Conservation (phyloP, 1,140 invertebrate genomes). For the Caenorhabditis tropicalis region DNA sequence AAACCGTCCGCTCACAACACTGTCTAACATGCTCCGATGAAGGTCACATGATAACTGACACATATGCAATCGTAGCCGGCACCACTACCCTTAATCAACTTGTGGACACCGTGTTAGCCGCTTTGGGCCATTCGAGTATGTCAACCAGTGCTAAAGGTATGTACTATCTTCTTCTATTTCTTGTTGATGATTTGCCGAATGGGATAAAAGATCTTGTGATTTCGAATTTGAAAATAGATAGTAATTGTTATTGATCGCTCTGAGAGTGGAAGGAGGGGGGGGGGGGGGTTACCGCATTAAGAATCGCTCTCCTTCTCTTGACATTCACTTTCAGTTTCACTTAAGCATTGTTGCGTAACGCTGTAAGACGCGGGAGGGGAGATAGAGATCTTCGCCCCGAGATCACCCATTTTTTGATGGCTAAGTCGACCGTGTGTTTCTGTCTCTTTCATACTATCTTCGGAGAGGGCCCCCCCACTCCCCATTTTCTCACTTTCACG, state of each 20-base stretch:
- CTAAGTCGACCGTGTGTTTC: not conserved
- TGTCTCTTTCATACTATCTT: not conserved
- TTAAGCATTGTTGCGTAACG: conserved; percentile 15
- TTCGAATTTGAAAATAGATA: not conserved
- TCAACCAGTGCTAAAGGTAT: conserved; percentile 49
- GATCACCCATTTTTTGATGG: conserved; percentile 29
- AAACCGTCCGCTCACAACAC: conserved; percentile 57
- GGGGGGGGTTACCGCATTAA: not conserved
- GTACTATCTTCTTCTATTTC: not conserved
- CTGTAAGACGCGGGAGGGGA: not conserved
- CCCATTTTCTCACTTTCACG: conserved; percentile 40
- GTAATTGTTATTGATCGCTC: not conserved
- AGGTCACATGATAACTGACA: conserved; percentile 58
- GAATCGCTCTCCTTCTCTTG: not conserved
- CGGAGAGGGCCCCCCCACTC: too few relatives aligned
- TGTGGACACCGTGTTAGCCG: conserved; percentile 55
- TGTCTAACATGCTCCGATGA: conserved; percentile 57
- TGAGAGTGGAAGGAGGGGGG: not conserved
- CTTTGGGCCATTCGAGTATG: conserved; percentile 52
- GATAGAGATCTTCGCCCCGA: conserved; percentile 1
- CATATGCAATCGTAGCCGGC: conserved; percentile 59
- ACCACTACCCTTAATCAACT: conserved; percentile 53
- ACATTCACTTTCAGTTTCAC: conserved; percentile 3
- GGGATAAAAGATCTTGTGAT: conserved; percentile 20
- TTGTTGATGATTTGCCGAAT: not conserved